A percentile compares a stretch with the other conserved stretches of the same genome.
Evolutionary conservation across 2,113 vertebrate genomes (phyloP).

Genomic region (Dromaius novaehollandiae): DNA sequence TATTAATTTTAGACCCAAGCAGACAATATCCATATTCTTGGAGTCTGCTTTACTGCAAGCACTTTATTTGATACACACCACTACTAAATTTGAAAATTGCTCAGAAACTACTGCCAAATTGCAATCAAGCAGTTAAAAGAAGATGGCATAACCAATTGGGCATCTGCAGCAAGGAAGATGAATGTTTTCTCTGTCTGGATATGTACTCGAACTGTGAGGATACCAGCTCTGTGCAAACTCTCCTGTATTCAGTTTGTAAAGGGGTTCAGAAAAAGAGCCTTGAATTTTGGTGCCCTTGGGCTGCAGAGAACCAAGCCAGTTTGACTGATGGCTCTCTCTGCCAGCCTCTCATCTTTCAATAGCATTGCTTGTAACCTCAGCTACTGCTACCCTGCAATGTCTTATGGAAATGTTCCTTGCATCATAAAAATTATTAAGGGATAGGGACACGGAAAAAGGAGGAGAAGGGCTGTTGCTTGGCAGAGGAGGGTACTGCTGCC

Average conservation of each 20-base stretch:
- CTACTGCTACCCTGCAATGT: not conserved
- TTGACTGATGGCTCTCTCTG: not conserved
- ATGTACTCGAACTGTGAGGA: conserved; percentile 17
- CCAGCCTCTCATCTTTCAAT: not conserved
- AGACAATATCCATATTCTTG: conserved; percentile 66
- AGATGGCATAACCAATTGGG: not conserved
- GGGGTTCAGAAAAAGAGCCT: not conserved
- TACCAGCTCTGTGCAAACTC: not conserved
- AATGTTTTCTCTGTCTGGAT: conserved; percentile 46
- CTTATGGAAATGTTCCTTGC: not conserved
- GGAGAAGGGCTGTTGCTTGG: not conserved
- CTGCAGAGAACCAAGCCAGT: not conserved
- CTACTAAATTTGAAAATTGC: conserved; percentile 72
- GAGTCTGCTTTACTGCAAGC: conserved; percentile 69
- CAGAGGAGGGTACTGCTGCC: not conserved
- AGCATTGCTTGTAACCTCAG: not conserved
- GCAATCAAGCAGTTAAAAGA: conserved; percentile 72
- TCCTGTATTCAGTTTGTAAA: not conserved
- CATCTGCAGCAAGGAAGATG: conserved; percentile 31
- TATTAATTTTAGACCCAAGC: conserved; percentile 73
- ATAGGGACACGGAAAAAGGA: not conserved
- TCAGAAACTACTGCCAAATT: conserved; percentile 72
- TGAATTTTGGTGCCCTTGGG: not conserved
- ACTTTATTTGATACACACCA: conserved; percentile 67
- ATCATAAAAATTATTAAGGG: not conserved